Evolutionary conservation across 2,797 vertebrate species (phyloP).

Genomic region (Scarus forsteni): DNA sequence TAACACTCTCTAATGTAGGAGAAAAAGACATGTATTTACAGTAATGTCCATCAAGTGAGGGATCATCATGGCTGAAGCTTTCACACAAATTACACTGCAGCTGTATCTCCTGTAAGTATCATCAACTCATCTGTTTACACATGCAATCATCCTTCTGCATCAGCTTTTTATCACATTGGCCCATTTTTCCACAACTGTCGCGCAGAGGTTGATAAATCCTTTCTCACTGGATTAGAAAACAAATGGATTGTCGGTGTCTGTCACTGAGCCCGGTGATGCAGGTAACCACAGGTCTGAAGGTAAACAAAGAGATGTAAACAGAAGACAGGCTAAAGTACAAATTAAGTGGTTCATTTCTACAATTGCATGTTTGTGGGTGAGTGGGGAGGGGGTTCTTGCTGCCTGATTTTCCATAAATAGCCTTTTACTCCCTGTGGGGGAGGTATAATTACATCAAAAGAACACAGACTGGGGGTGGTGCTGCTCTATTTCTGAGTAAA

Average conservation of each 20-base stretch:
- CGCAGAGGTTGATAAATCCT: constrained; percentile 33
- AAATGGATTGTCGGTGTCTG: constrained; percentile 36
- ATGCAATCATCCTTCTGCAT: constrained; percentile 3
- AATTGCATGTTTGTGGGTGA: constrained; percentile 46
- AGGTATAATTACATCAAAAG: constrained; percentile 73
- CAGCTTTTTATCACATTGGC: constrained; percentile 8
- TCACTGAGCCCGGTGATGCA: constrained; percentile 35
- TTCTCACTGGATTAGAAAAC: constrained; percentile 23
- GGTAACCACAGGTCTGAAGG: neutral
- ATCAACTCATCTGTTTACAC: constrained; percentile 9
- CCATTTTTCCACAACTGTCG: neutral
- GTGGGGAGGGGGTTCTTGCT: neutral
- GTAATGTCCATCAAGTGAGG: neutral
- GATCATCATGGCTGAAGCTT: constrained; percentile 6
- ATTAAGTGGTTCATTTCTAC: constrained; percentile 1
- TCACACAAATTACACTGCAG: constrained; percentile 22
- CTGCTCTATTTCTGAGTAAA: constrained; percentile 60
- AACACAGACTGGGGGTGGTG: constrained; percentile 36
- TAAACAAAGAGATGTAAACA: constrained; percentile 6
- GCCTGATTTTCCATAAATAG: constrained; percentile 55
- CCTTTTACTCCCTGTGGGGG: constrained; percentile 43
- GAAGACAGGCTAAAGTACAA: neutral
- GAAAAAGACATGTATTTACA: neutral
- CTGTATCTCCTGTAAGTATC: constrained; percentile 8
- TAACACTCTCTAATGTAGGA: neutral